phyloP scores from a whole-genome alignment of 2,113 vertebrate species.

The Phyllopteryx taeniolatus region DNA sequence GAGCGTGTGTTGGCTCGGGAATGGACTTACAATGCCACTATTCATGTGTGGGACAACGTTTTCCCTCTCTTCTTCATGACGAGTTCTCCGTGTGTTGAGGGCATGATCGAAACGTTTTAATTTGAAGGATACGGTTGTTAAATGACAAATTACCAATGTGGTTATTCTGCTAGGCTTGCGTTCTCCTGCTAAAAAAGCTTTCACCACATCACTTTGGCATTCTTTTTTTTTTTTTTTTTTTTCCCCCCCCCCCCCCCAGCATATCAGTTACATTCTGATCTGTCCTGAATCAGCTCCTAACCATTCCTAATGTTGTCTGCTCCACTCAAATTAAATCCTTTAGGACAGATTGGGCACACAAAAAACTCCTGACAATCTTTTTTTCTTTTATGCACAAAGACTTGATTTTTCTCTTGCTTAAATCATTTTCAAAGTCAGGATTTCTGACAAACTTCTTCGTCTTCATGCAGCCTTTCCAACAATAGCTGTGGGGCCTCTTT shows the following conservation, averaged over 20 bases:
- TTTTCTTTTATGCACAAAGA: slow-evolving; percentile 21
- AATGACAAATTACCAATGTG: slow-evolving; percentile 31
- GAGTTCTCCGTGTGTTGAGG: slow-evolving; percentile 40
- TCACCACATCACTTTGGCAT: slow-evolving; percentile 29
- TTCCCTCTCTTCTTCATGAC: slow-evolving; percentile 40
- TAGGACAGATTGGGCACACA: slow-evolving; percentile 29
- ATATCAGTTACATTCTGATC: slow-evolving; percentile 33
- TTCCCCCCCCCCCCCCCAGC: too few species aligned
- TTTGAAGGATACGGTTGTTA: slow-evolving; percentile 26
- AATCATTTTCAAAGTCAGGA: slow-evolving; percentile 31
- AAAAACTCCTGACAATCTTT: slow-evolving; percentile 21
- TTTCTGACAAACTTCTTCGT: slow-evolving; percentile 29
- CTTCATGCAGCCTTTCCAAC: slow-evolving; percentile 9
- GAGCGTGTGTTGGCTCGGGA: slow-evolving; percentile 52
- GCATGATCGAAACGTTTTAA: slow-evolving; percentile 38
- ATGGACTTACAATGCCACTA: slow-evolving; percentile 59
- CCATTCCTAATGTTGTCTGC: slow-evolving; percentile 34
- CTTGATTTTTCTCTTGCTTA: slow-evolving; percentile 4
- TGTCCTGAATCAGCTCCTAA: slow-evolving; percentile 36
- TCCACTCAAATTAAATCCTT: slow-evolving; percentile 30
- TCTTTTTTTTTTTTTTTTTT: background rate
- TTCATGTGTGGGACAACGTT: slow-evolving; percentile 55
- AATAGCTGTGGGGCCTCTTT: slow-evolving; percentile 17
- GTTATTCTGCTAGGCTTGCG: slow-evolving; percentile 30
- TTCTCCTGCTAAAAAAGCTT: slow-evolving; percentile 4